These are phyloP conservation scores for Syrrhaptes paradoxus DNA, from an alignment of 2,113 vertebrate genomes.

Conservation along the genomic window DNA sequence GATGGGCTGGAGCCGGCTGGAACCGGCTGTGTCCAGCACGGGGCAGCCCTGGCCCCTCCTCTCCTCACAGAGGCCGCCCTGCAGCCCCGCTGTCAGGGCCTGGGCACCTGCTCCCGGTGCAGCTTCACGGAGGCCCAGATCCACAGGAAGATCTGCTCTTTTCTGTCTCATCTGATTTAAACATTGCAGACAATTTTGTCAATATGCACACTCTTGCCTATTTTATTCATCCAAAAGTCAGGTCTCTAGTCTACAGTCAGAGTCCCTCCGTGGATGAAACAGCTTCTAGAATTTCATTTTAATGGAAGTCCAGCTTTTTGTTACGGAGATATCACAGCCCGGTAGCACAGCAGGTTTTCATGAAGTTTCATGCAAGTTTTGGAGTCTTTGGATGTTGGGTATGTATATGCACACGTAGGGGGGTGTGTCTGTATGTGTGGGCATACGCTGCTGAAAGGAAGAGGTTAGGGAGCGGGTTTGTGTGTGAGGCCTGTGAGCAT, in stretches of 20 bases:
- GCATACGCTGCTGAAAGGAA: not conserved
- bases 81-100: rapidly evolving
- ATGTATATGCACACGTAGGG: not conserved
- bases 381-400: not conserved
- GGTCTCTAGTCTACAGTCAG: not conserved
- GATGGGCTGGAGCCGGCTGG: not conserved
- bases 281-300: not conserved
- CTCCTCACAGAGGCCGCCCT: not conserved
- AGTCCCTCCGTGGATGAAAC: not conserved
- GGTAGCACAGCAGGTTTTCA: not conserved
- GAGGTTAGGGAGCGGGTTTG: not conserved
- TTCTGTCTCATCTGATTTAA: not conserved
- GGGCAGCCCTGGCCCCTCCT: rapidly evolving
- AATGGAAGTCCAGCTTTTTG: not conserved
- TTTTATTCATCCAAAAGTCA: not conserved
- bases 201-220: rapidly evolving
- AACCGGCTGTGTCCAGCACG: rapidly evolving
- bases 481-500: not conserved
- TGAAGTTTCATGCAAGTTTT: not conserved
- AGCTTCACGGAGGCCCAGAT: not conserved
- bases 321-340: not conserved
- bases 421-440: not conserved
- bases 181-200: not conserved
- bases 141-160: not conserved
- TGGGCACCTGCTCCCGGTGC: too few relatives aligned